Evolutionary conservation across 2,888 invertebrate genomes (phyloP), one percentile per base, ranked within the genome.

Genomic region (Pherbina coryleti): DNA sequence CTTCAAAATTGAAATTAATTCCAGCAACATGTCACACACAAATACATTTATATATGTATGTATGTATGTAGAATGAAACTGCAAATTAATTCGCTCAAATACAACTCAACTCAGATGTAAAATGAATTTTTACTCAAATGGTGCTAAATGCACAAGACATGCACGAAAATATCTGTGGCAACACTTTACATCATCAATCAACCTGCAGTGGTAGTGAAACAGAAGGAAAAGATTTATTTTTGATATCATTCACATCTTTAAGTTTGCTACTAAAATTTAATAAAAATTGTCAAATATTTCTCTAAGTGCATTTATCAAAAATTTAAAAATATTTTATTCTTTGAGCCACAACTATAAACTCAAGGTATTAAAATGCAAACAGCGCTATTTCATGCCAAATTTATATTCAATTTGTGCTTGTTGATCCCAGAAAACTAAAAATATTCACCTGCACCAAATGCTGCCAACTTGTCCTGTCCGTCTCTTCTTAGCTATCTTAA

Each of bases 371-470:
- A 44, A 44, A 44, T 44, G 14, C 64, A 28, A 60, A 60, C 86
- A 83, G 84, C 84, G 84, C 85, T 85, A 88, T 88, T 88, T 88
- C 88, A 88, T 88, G 88, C 85, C 86, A 88, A 87, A 88, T 88
- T 88, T 88, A 85, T 85, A 86, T 86, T 84, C 85, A 84, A 86
- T 86, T 85, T 86, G 84, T 83, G 84, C 82, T 83, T 83, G 84
- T 79, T 84, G 84, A 84, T 83, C 83, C 83, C 82, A 84, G 84
- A 75, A 75, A 81, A 80, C 81, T 82, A 82, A 82, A 84, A 83
- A 84, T 83, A 82, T 81, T 72, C 57, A 67, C 69, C 37, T 37
- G 55, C 51, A 71, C 34, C 19, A 34, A 25, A 55, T 55, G 55
- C 22, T 55, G 55, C 19, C 55, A 55, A 55, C 55, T 19, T 22